phyloP scores from a whole-genome alignment of 2,888 invertebrate genomes.

The Coelopa pilipes region DNA sequence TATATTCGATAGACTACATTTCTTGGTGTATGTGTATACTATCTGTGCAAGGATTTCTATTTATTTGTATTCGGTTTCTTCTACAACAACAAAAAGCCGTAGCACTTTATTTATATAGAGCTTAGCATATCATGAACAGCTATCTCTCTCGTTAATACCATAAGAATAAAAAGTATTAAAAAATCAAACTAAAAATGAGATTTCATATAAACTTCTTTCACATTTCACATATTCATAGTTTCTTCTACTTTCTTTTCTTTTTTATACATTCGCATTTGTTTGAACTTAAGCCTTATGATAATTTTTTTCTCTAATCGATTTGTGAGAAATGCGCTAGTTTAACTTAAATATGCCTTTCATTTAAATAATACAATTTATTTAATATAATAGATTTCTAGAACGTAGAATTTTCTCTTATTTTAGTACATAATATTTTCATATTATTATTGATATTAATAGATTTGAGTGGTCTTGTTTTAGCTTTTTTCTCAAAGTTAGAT shows the following conservation, averaged over 20 bases:
- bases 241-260: background rate
- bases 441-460: constrained; percentile 22
- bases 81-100: background rate
- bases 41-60: background rate
- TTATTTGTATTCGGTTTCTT: background rate
- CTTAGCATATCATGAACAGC: background rate
- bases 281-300: constrained; percentile 22
- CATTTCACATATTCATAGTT: constrained; percentile 25
- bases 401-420: constrained; percentile 33
- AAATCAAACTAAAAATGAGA: constrained; percentile 15
- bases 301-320: constrained; percentile 13
- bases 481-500: constrained; percentile 23
- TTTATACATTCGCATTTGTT: constrained; percentile 23
- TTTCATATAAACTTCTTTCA: constrained; percentile 17
- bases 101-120: background rate
- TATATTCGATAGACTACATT: background rate
- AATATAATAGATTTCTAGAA: constrained; percentile 27
- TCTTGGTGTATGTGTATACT: constrained; percentile 7
- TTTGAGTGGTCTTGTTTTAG: constrained; percentile 32
- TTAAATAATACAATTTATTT: constrained; percentile 36
- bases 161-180: background rate
- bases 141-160: no score
- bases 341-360: constrained; percentile 22
- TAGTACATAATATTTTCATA: constrained; percentile 29
- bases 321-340: constrained; percentile 24